phyloP scores from a whole-genome alignment of 2,888 invertebrate species.

The Drosophila merina region DNA sequence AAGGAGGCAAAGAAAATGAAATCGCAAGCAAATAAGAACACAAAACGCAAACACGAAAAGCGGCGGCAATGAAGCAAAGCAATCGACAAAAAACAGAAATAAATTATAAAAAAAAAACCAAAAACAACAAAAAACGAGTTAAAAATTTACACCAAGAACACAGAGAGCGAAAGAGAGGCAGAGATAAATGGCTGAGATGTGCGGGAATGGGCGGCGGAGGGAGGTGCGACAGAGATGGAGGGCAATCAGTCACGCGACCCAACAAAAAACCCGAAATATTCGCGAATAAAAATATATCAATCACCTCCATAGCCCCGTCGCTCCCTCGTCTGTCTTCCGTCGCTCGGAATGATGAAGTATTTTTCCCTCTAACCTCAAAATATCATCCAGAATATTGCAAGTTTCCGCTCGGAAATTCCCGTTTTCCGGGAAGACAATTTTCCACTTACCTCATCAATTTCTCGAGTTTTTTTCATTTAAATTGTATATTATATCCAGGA shows the following conservation, averaged over 20 bases:
- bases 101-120: background rate
- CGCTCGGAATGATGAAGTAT: conserved; percentile 2
- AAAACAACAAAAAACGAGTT: conserved; percentile 59
- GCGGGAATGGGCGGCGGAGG: background rate
- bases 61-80: conserved; percentile 55
- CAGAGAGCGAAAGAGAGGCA: background rate
- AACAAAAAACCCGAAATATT: conserved; percentile 29
- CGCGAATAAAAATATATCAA: conserved; percentile 62
- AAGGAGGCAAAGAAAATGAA: conserved; percentile 46
- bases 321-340: conserved; percentile 37
- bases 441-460: background rate
- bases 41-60: conserved; percentile 33
- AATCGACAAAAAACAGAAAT: conserved; percentile 20
- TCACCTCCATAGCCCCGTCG: conserved; percentile 30
- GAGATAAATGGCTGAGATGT: background rate
- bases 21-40: conserved; percentile 70
- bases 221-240: conserved; percentile 6
- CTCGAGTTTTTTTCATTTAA: too few species aligned
- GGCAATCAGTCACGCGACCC: conserved; percentile 57
- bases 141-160: conserved; percentile 55
- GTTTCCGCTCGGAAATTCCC: conserved; percentile 6
- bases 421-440: background rate
- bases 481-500: too few species aligned
- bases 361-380: background rate
- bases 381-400: background rate